Base-by-base conservation (phyloP, 2,888 invertebrate genomes). In the Rotaria socialis region DNA sequence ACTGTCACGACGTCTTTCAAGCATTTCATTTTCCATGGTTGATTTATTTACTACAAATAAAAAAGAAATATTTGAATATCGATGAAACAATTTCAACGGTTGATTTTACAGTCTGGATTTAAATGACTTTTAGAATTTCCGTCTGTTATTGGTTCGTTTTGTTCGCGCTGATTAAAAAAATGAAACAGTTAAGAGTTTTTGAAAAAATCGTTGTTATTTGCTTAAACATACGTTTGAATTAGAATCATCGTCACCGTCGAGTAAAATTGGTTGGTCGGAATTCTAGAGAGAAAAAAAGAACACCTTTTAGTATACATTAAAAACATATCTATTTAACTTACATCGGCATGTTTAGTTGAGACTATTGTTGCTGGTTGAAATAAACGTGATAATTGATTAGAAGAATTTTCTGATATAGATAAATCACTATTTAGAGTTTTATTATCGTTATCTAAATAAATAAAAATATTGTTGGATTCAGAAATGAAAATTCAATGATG, bases 171-270 rank as follows among this genome's bases (percentile, higher is more conserved):
- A 19, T 67, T 35, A 7, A 67, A 19, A 67, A 67, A 55, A 22
- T 22, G 22, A 55, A 55, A 55, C 22, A 6, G 19, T 55, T 6
- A 55, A 22, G 2, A 1, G 1, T 22, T 52, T 52, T 16, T 2
- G 2, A 35, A n/a, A 58, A n/a, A 24, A 58, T 10, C 3, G n/a
- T 22, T 56, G 24, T n/a, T 4, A 35, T 27, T 35, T 22, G 19
- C 50, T 14, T 50, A 55, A 35, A 35, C 35, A 16, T 67, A 67
- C 67, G 1, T 2, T 67, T 11, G 35, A 67, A 41, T 80, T 24
- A 35, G 80, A 43, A 80, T 80, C 80, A 80, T 80, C 80, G 47
- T 80, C 80, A 80, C 43, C 47, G 14, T 43, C 47, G 19, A 80
- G 41, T 80, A 80, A 47, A n/a, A 47, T 47, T 14, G 80, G 80